Evolutionary conservation across 2,113 vertebrate species (phyloP).

Genomic region (Phodopus roborovskii): DNA sequence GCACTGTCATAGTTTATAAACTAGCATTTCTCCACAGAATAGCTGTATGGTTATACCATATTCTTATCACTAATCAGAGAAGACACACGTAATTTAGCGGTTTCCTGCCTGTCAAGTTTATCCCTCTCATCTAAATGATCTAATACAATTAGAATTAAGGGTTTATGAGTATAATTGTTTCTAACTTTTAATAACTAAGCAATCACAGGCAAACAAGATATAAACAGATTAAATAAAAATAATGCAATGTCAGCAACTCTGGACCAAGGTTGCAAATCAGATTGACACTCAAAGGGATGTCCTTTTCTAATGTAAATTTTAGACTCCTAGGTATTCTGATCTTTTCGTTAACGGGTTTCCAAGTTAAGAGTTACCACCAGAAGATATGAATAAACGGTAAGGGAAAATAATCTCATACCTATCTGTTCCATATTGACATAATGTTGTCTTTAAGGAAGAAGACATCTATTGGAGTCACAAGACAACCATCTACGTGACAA

Average conservation of each 20-base stretch:
- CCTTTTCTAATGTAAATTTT: conserved; percentile 20
- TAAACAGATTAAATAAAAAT: conserved; percentile 62
- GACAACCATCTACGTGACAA: not conserved
- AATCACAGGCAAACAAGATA: conserved; percentile 44
- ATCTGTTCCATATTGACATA: conserved; percentile 5
- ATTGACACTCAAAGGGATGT: conserved; percentile 42
- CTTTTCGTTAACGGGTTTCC: conserved; percentile 29
- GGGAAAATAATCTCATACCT: not conserved
- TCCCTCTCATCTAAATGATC: not conserved
- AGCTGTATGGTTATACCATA: not conserved
- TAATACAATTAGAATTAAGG: conserved; percentile 50
- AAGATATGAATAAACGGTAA: conserved; percentile 47
- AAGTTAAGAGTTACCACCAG: conserved; percentile 20
- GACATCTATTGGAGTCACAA: not conserved
- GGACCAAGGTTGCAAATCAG: conserved; percentile 37
- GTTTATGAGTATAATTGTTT: conserved; percentile 8
- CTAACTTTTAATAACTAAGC: conserved; percentile 21
- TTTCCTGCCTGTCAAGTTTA: conserved; percentile 51
- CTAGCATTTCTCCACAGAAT: conserved; percentile 43
- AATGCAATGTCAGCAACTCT: not conserved
- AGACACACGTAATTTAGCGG: conserved; percentile 21
- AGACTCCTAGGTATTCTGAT: conserved; percentile 35
- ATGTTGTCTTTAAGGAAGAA: conserved; percentile 47
- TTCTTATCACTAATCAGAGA: not conserved
- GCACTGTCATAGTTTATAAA: not conserved